Conservation (phyloP, 2,797 vertebrate species). For the Eleutherodactylus coqui region DNA sequence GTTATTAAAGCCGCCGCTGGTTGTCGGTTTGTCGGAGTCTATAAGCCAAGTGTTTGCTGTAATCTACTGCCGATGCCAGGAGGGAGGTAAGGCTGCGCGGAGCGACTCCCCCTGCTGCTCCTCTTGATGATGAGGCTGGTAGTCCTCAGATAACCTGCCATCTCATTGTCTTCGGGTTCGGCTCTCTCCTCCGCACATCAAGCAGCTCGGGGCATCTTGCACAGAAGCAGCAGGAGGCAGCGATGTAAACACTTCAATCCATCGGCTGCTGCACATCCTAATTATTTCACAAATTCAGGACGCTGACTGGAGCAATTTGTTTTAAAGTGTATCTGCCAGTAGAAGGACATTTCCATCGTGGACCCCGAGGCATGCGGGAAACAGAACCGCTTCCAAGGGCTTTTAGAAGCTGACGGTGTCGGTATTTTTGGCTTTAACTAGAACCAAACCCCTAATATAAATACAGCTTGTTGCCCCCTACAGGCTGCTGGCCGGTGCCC, state of each 20-base stretch:
- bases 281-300: constrained; percentile 1
- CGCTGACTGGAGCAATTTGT: neutral
- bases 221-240: constrained; percentile 22
- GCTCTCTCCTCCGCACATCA: neutral
- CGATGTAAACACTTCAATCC: constrained; percentile 3
- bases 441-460: too few relatives aligned
- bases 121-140: neutral
- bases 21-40: neutral
- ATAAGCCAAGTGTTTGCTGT: neutral
- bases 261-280: neutral
- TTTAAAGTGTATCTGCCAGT: neutral
- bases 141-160: constrained; percentile 45
- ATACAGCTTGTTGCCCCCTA: too few relatives aligned
- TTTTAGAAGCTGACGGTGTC: neutral
- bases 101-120: neutral
- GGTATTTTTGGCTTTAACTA: too few relatives aligned
- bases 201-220: constrained; percentile 4
- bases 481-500: too few relatives aligned
- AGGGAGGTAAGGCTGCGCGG: neutral
- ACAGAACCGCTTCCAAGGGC: neutral
- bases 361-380: neutral
- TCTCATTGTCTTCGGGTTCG: constrained; percentile 8
- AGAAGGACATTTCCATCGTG: constrained; percentile 1
- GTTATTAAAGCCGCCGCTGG: neutral
- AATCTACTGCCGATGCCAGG: neutral